Percentiles rank a stretch among this genome's conserved stretches.
Conservation (phyloP, 2,113 vertebrate genomes). For the Crypturellus undulatus region DNA sequence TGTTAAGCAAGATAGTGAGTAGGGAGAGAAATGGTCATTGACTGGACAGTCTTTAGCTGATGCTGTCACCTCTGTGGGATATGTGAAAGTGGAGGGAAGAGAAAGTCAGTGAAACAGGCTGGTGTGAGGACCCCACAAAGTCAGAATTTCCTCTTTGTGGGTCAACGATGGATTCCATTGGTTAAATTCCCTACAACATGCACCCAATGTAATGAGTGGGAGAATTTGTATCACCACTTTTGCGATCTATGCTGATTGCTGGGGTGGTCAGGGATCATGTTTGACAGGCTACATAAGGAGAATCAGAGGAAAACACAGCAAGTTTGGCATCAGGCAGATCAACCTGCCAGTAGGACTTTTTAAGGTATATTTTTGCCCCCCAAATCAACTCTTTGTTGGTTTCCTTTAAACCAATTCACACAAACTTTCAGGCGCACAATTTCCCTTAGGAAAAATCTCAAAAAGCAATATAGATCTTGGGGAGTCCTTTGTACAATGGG, state of each 20-base stretch:
- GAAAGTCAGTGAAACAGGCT: background rate
- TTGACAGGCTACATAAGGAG: background rate
- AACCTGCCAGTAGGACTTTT: background rate
- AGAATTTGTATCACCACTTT: background rate
- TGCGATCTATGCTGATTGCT: fast-evolving
- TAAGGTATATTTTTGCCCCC: background rate
- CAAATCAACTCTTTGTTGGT: background rate
- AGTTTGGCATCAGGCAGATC: background rate
- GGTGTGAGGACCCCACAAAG: background rate
- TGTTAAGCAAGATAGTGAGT: slow-evolving; percentile 15
- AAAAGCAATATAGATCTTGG: background rate
- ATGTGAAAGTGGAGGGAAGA: background rate
- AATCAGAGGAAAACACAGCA: background rate
- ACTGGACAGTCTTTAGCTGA: background rate
- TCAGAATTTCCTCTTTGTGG: background rate
- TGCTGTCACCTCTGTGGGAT: background rate
- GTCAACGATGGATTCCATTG: background rate
- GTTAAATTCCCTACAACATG: too few species aligned
- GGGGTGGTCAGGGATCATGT: background rate
- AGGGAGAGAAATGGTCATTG: background rate
- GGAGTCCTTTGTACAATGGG: background rate
- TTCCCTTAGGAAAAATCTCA: background rate
- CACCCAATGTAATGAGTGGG: background rate
- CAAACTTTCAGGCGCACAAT: background rate
- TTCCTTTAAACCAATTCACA: background rate